Conservation (phyloP, 2,113 vertebrate species). For the Nothocercus nigrocapillus region DNA sequence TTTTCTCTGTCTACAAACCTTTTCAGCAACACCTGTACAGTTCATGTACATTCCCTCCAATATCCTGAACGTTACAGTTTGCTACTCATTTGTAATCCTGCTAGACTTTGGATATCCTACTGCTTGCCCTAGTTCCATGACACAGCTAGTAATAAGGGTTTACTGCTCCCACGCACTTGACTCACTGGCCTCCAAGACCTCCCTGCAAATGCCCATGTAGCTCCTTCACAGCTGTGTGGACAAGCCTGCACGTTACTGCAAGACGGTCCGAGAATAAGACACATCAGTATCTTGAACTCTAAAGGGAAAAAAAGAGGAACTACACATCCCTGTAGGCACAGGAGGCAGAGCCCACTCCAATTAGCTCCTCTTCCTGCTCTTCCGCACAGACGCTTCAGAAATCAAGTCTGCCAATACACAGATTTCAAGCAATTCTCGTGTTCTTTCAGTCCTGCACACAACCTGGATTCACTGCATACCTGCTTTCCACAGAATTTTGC, state of each 20-base stretch:
- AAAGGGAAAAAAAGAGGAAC: not conserved
- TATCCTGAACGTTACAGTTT: fast-evolving
- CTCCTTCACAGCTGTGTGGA: not conserved
- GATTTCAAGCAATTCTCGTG: fast-evolving
- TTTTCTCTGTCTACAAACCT: fast-evolving
- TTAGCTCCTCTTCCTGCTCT: not conserved
- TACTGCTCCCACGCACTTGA: not conserved
- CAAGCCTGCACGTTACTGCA: not conserved
- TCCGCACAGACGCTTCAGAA: not conserved
- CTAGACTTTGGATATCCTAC: not conserved
- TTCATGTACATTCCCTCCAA: fast-evolving
- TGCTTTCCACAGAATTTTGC: not conserved
- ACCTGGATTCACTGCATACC: not conserved
- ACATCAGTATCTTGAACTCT: not conserved
- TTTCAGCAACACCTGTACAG: not conserved
- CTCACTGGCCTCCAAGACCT: not conserved
- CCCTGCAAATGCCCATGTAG: not conserved
- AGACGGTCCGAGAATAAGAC: not conserved
- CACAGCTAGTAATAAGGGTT: not conserved
- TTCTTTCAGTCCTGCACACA: not conserved
- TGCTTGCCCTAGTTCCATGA: not conserved
- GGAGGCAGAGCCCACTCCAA: not conserved
- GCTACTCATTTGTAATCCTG: not conserved
- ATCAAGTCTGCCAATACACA: not conserved
- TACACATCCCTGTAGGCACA: not conserved